Evolutionary conservation across 2,113 vertebrate species (phyloP), one percentile per base, ranked within the genome.

Genomic region (Nesogale talazaci): DNA sequence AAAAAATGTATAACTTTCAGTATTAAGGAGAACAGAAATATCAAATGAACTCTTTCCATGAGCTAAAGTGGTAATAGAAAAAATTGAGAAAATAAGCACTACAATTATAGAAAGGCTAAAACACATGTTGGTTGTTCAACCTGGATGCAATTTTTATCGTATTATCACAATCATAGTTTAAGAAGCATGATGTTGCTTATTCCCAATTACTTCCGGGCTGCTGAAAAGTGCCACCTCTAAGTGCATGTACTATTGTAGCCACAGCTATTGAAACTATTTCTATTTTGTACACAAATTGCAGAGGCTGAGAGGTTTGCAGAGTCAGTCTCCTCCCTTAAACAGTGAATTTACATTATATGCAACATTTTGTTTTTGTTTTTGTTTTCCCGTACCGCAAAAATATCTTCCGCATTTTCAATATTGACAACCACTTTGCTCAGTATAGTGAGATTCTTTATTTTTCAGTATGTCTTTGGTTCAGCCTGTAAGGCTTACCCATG

Each of bases 81-180:
- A 89, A 95, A 89, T 72, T 31, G 56, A 88, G 72, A 93, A 96
- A 94, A 92, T 88, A 95, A 94, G 81, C 57, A 83, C 52, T 67
- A 20, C 90, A 86, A 92, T 94, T 94, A 86, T 34, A 94, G 91
- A 87, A 46, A 95, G 75, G 27, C 42, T 38, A 38, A 27, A n/a
- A 11, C 36, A 67, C 2, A 0, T 25, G 38, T 38, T 34, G 36
- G 74, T 84, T 46, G 82, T 75, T 57, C 63, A 87, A 63, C n/a
- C 75, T 80, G 80, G 29, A 46, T 85, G 67, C 93, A 88, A 91
- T 94, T 87, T 96, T 82, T 42, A 22, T 94, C 59, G 34, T 79
- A 76, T 88, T 90, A 59, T 94, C 93, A 94, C 75, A 95, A 81
- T 87, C 78, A 93, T 82, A 79, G 79, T 88, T 89, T 87, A 90